phyloP scores from a whole-genome alignment of 2,888 invertebrate species.

The Tinea semifulvella region DNA sequence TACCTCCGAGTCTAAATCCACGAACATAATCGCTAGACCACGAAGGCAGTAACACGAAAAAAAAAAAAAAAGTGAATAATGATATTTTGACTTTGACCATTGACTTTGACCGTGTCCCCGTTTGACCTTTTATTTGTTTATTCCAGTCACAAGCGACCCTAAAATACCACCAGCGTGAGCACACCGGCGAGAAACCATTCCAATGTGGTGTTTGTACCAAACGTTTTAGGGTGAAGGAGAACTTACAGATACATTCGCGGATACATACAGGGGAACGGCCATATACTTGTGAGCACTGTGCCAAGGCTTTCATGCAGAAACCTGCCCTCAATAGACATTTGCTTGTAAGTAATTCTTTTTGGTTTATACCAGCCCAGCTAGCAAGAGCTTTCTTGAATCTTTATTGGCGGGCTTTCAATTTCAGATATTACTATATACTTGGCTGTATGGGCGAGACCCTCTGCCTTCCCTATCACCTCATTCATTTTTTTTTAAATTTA shows the following conservation, averaged over 20 bases:
- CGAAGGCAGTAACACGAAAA: too few species aligned
- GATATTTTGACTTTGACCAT: too few species aligned
- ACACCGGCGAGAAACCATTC: conserved; percentile 19
- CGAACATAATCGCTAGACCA: too few species aligned
- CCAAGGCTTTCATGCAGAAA: conserved; percentile 37
- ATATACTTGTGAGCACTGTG: conserved; percentile 29
- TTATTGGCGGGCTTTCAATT: background rate
- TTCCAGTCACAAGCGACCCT: conserved; percentile 19
- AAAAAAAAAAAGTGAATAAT: too few species aligned
- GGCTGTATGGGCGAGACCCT: too few species aligned
- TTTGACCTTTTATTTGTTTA: background rate
- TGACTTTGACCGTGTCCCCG: background rate
- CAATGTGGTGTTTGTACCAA: conserved; percentile 18
- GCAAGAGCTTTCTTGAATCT: background rate
- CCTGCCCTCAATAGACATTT: conserved; percentile 33
- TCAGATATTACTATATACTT: background rate
- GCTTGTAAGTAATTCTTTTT: background rate
- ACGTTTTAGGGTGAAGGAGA: conserved; percentile 31
- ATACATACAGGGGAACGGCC: conserved; percentile 42
- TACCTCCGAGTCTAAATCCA: too few species aligned
- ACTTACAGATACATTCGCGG: conserved; percentile 38
- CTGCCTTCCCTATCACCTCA: too few species aligned
- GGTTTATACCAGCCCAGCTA: background rate
- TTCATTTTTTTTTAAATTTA: too few species aligned
- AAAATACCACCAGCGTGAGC: conserved; percentile 18